Evolutionary conservation across 2,797 vertebrate species (phyloP), one percentile per base, ranked within the genome.

Genomic region (Catharus ustulatus): DNA sequence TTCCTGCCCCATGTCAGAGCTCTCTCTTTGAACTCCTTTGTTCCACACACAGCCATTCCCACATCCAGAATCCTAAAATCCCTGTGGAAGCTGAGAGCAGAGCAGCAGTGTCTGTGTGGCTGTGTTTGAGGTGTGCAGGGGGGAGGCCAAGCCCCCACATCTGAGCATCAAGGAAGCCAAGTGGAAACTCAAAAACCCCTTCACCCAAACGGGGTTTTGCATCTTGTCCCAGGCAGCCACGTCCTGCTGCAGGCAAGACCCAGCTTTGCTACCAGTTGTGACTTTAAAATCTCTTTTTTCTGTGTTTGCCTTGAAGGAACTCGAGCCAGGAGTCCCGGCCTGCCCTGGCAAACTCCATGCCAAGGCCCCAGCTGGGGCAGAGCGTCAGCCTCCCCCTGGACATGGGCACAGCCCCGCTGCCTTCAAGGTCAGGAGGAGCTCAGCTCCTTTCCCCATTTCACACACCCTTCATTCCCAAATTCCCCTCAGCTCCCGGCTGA

Each of bases 271-370:
- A 13, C 27, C 22, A 1, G 5, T 9, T 54, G 54, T 34, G 59
- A 6, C 11, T 21, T 87, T 76, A 3, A 27, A 55, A 40, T 36
- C 43, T 13, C 4, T 23, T 32, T 62, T 68, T 36, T n/a, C 9
- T 51, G 34, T 59, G 17, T 92, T 92, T 90, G 11, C 68, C 54
- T 85, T 27, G 27, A 79, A 99, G 99, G 98, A 99, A 99, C 95
- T 98, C 98, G 5, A 98, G 97, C 97, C 99, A 99, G 98, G 99
- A 99, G 66, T 97, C 98, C 67, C 98, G 98, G 67, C 98, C 98
- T 93, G 97, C 99, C 83, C 98, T 99, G 89, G 97, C 98, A 79
- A 98, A 95, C 95, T 97, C 98, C 21, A 94, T 99, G 96, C 98
- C 97, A 85, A 97, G 98, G 97, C 98, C 98, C 96, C 97, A 98